Conservation (phyloP, 2,888 invertebrate genomes). For the Ochropacha duplaris region DNA sequence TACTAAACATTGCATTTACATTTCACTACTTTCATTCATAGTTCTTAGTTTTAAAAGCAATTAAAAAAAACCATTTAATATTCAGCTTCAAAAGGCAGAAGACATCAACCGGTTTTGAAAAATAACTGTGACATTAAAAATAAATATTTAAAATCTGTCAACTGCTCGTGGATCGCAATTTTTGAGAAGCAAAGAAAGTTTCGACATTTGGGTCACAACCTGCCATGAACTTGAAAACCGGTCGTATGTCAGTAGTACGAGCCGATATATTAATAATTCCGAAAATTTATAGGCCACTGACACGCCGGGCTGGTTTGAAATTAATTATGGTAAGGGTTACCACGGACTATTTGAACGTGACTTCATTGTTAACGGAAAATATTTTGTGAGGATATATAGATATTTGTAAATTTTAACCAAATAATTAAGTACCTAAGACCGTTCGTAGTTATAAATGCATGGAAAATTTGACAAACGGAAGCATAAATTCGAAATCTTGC, state of each 20-base stretch:
- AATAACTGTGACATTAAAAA: conserved; percentile 8
- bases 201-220: conserved; percentile 68
- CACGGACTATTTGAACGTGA: neutral
- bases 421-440: too few species aligned
- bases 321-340: conserved; percentile 6
- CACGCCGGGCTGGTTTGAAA: conserved; percentile 27
- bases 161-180: conserved; percentile 39
- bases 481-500: too few species aligned
- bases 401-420: too few species aligned
- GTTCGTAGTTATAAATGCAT: too few species aligned
- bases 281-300: conserved; percentile 46
- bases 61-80: neutral
- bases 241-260: conserved; percentile 27
- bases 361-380: too few species aligned
- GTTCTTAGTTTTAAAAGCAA: neutral
- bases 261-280: conserved; percentile 34
- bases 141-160: conserved; percentile 34
- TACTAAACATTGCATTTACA: neutral
- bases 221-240: conserved; percentile 68
- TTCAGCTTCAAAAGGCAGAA: neutral
- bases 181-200: conserved; percentile 68
- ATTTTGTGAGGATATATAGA: too few species aligned
- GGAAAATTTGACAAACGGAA: too few species aligned
- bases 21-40: neutral
- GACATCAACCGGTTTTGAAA: neutral